Evolutionary conservation across 37 sponge, comb jelly and placozoan genomes (phyloP).

Genomic region (Amphimedon queenslandica): DNA sequence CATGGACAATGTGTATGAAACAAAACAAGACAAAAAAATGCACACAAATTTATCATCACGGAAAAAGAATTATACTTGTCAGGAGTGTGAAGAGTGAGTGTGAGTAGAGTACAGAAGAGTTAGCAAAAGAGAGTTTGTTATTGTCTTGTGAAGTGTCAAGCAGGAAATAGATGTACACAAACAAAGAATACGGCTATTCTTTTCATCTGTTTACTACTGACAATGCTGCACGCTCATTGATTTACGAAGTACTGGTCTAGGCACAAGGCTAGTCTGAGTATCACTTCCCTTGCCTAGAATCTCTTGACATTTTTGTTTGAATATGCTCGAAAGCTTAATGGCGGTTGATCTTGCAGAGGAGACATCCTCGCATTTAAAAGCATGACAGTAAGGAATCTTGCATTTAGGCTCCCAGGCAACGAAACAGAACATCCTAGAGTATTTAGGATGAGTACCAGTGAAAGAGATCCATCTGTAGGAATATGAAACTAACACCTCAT

Average conservation of each 20-base stretch:
- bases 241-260: background rate
- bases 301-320: constrained; percentile 31
- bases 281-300: background rate
- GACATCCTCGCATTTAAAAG: constrained; percentile 60
- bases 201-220: background rate
- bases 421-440: constrained; percentile 54
- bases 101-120: too few relatives aligned
- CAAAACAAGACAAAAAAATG: too few relatives aligned
- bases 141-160: too few relatives aligned
- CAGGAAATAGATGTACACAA: background rate
- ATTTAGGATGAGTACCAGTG: constrained; percentile 54
- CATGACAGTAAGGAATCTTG: constrained; percentile 50
- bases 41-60: too few relatives aligned
- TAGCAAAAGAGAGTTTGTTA: too few relatives aligned
- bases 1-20: too few relatives aligned
- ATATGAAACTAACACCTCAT: constrained; percentile 26
- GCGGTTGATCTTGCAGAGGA: constrained; percentile 25
- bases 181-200: background rate
- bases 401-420: constrained; percentile 25
- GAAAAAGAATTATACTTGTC: too few relatives aligned
- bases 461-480: constrained; percentile 43
- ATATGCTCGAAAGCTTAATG: constrained; percentile 24
- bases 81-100: too few relatives aligned
- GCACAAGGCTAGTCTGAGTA: background rate
- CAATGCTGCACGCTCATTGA: background rate